Conservation (phyloP, 2,888 invertebrate genomes). For the Nephrotoma flavescens region DNA sequence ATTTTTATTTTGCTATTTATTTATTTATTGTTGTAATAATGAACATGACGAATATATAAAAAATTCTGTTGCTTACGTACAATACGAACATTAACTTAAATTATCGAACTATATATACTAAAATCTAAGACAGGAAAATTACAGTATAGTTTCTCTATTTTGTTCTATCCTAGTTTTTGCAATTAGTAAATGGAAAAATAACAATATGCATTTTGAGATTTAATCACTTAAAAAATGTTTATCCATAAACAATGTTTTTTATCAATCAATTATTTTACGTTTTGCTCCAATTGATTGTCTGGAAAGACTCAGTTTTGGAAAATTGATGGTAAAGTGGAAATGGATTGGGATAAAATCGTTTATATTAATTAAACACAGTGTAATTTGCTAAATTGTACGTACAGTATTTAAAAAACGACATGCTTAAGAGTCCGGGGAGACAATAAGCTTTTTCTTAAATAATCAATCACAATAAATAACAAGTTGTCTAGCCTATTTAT, state of each 20-base stretch:
- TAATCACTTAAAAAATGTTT: not conserved
- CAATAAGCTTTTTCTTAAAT: too few relatives aligned
- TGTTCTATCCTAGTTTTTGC: not conserved
- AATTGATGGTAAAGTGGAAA: not conserved
- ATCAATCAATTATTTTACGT: not conserved
- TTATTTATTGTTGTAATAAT: not conserved
- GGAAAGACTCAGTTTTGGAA: not conserved
- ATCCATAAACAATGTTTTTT: not conserved
- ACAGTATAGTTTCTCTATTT: not conserved
- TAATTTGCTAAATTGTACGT: not conserved
- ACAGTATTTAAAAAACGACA: too few relatives aligned
- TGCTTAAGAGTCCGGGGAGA: too few relatives aligned
- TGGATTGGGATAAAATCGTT: not conserved
- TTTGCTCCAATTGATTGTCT: not conserved
- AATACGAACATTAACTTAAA: not conserved
- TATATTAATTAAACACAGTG: not conserved
- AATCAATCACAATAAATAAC: too few relatives aligned
- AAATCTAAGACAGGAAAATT: not conserved
- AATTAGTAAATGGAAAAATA: not conserved
- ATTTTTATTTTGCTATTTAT: not conserved
- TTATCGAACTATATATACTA: not conserved
- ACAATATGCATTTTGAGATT: not conserved
- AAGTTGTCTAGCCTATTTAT: too few relatives aligned
- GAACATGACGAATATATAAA: not conserved
- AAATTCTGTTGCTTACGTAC: not conserved